phyloP scores from a whole-genome alignment of 1,140 invertebrate species.

The Phthorimaea operculella region DNA sequence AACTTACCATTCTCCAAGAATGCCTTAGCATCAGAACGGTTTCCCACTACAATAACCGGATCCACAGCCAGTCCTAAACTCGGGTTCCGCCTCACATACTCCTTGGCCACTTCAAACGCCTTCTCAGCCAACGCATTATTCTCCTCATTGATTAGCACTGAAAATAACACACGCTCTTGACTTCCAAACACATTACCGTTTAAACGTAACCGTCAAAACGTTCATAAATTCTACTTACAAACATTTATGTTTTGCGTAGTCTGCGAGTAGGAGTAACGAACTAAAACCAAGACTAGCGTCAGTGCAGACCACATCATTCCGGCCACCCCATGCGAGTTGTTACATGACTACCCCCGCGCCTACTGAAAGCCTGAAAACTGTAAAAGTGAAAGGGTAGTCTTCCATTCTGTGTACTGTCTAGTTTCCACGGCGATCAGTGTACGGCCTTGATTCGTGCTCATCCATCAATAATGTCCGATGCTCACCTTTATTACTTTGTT shows the following conservation, averaged over 20 bases:
- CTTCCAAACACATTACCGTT: neutral
- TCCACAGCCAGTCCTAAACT: conserved; percentile 74
- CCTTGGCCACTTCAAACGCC: conserved; percentile 74
- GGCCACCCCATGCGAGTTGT: neutral
- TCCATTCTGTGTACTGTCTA: conserved; percentile 34
- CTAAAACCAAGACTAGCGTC: conserved; percentile 17
- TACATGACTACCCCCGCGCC: neutral
- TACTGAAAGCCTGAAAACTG: conserved; percentile 11
- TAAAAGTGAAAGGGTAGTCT: conserved; percentile 8
- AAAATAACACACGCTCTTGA: conserved; percentile 14
- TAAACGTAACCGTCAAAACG: neutral
- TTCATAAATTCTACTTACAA: conserved; percentile 54
- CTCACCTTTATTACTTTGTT: conserved; percentile 14
- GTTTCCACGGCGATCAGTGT: conserved; percentile 48
- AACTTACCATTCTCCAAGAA: conserved; percentile 73
- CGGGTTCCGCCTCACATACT: conserved; percentile 75
- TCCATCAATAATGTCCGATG: conserved; percentile 29
- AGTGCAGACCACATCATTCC: neutral
- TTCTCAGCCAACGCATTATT: conserved; percentile 75
- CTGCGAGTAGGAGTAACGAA: conserved; percentile 40
- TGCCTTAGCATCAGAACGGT: conserved; percentile 74
- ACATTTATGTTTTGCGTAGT: conserved; percentile 72
- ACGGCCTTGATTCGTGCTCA: conserved; percentile 50
- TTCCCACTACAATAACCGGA: conserved; percentile 71
- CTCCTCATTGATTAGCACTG: conserved; percentile 80